Evolutionary conservation across 2,797 vertebrate genomes (phyloP).

Genomic region (Rhinoraja longicauda): DNA sequence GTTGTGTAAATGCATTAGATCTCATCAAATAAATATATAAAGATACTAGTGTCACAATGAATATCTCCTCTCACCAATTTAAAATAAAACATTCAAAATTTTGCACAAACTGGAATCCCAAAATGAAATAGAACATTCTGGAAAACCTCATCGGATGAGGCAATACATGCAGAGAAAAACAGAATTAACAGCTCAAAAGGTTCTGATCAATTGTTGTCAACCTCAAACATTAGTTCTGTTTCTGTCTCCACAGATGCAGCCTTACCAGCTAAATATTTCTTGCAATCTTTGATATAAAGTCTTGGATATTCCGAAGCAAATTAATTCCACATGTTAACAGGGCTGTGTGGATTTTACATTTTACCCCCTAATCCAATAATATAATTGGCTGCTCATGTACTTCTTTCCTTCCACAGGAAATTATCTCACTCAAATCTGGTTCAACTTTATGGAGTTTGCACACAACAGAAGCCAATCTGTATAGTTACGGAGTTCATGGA

Average conservation of each 20-base stretch:
- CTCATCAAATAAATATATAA: background rate
- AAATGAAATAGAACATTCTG: no score
- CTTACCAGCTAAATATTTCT: no score
- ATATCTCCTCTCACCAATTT: background rate
- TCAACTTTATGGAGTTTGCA: conserved; percentile 77
- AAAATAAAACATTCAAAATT: no score
- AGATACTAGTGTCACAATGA: background rate
- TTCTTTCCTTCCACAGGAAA: conserved; percentile 54
- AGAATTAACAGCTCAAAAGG: no score
- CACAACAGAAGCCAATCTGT: conserved; percentile 62
- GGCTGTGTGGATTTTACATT: background rate
- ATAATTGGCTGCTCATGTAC: background rate
- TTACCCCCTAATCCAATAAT: background rate
- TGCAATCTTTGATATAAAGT: background rate
- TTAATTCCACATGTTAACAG: background rate
- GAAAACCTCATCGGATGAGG: no score
- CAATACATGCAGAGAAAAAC: no score
- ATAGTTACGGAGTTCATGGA: conserved; percentile 80
- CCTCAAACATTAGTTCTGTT: no score
- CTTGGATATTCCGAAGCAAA: background rate
- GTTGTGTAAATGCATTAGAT: no score
- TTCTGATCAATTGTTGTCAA: no score
- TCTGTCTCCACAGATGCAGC: no score
- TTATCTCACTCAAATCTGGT: conserved; percentile 74
- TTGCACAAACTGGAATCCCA: no score